These are phyloP conservation scores for Armadillidium nasatum DNA, from an alignment of 1,140 invertebrate genomes.

Conservation along the genomic window DNA sequence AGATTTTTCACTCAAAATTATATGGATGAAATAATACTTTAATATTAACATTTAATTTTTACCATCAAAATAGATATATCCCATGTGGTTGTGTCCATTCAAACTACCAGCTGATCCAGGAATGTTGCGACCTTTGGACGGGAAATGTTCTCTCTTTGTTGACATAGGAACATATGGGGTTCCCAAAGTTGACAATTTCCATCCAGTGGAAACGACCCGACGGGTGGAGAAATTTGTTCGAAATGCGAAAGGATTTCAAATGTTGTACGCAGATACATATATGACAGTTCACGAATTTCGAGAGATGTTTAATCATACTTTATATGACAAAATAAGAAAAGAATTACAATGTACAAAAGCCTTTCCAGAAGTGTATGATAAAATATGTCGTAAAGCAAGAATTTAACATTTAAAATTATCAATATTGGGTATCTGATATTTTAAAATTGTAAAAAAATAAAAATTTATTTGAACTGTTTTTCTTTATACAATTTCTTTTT, in stretches of 20 bases:
- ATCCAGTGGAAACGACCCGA: slow-evolving; percentile 63
- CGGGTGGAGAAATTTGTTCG: slow-evolving; percentile 66
- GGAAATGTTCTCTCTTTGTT: slow-evolving; percentile 63
- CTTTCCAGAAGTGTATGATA: slow-evolving; percentile 78
- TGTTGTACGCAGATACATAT: slow-evolving; percentile 79
- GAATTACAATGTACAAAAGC: slow-evolving; percentile 61
- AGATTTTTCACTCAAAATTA: too few species aligned
- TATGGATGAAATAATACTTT: not conserved
- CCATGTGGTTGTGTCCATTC: slow-evolving; percentile 79
- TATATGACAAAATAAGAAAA: slow-evolving; percentile 67
- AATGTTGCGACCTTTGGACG: slow-evolving; percentile 58
- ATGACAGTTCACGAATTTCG: slow-evolving; percentile 69
- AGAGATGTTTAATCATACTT: slow-evolving; percentile 73
- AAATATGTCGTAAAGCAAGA: slow-evolving; percentile 65
- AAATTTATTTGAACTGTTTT: too few species aligned
- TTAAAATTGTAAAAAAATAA: too few species aligned
- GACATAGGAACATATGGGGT: slow-evolving; percentile 65
- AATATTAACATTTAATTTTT: not conserved
- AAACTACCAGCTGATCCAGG: slow-evolving; percentile 63
- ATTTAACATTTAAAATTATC: slow-evolving; percentile 48
- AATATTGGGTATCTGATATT: not conserved
- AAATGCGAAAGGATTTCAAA: slow-evolving; percentile 70
- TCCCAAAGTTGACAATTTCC: slow-evolving; percentile 60
- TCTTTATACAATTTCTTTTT: too few species aligned
- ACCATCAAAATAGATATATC: slow-evolving; percentile 62